A percentile compares a stretch with the other conserved stretches of the same genome.
Conservation (phyloP, 92 coral and sea anemone species). For the Epizoanthus illoricatus region DNA sequence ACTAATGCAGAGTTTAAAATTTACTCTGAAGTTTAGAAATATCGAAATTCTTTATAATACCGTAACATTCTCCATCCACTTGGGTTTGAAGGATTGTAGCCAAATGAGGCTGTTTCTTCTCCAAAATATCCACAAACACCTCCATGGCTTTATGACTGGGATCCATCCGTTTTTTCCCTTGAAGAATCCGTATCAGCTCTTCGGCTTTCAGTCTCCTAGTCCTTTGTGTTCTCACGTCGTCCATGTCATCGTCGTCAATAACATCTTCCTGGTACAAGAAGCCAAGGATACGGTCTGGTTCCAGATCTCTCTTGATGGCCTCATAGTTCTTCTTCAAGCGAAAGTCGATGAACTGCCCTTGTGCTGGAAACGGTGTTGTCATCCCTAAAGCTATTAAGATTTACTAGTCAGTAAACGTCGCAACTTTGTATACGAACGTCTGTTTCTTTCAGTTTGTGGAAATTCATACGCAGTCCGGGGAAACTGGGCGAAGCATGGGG, state of each 20-base stretch:
- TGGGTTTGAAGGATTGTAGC: constrained; percentile 59
- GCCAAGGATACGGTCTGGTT: constrained; percentile 67
- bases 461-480: not conserved
- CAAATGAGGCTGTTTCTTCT: constrained; percentile 69
- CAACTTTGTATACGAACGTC: not conserved
- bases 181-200: constrained; percentile 50
- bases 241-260: constrained; percentile 80
- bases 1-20: not conserved
- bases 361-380: not conserved
- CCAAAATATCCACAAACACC: constrained; percentile 59
- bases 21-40: not conserved
- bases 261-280: constrained; percentile 80
- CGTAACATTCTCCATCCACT: constrained; percentile 34
- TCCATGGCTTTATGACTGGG: constrained; percentile 25
- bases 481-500: not conserved
- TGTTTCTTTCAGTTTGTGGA: not conserved
- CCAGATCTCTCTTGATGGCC: constrained; percentile 64
- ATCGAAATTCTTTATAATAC: not conserved
- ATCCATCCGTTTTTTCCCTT: constrained; percentile 16
- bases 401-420: not conserved
- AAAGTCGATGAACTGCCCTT: constrained; percentile 20
- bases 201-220: constrained; percentile 67
- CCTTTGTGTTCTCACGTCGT: constrained; percentile 60
- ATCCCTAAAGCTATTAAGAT: not conserved
- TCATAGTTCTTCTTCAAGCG: constrained; percentile 61